Base-by-base conservation (phyloP, 2,888 invertebrate genomes). In the Aethes cnicana region DNA sequence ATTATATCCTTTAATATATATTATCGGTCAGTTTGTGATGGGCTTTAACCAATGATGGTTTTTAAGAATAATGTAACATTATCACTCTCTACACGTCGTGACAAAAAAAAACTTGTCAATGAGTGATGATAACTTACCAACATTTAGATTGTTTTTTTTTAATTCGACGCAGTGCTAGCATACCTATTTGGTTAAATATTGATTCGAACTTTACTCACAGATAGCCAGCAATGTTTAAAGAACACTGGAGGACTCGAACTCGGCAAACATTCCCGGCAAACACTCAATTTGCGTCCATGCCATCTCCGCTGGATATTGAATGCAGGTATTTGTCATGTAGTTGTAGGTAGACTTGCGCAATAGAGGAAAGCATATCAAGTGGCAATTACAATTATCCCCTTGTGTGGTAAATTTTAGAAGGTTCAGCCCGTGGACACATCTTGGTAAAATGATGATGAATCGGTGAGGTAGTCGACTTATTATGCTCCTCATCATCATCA, bases 251-350 rank as follows among this genome's bases (percentile, higher is more conserved):
- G 16, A 25, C 32, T 21, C 21, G 12, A 36, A 23, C 21, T 43
- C 49, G 6, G 43, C 28, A 43, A 43, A 50, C 9, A 50, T 21
- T 4, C 17, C 20, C 28, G 36, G 43, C 43, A 43, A 50, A 43
- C 36, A 50, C 21, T 28, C 35, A 16, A 30, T 43, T 36, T 37
- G 43, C 23, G 30, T 28, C 18, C 17, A 23, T 8, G 17, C 36
- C 43, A 28, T 21, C 12, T 14, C 39, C n/a, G 17, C 39, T 23
- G 23, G 17, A 43, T 36, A 25, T 18, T 20, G 20, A 6, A 20
- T 20, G 4, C 6, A 3, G 4, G 8, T 17, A 50, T 30, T 11
- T 8, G n/a, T 28, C 23, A 30, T 35, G 11, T 23, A 43, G 16
- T 18, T n/a, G n/a, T n/a, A n/a, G n/a, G n/a, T n/a, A n/a, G 9